Base-by-base conservation (phyloP, 2,888 invertebrate species). In the Eupeodes latifasciatus region DNA sequence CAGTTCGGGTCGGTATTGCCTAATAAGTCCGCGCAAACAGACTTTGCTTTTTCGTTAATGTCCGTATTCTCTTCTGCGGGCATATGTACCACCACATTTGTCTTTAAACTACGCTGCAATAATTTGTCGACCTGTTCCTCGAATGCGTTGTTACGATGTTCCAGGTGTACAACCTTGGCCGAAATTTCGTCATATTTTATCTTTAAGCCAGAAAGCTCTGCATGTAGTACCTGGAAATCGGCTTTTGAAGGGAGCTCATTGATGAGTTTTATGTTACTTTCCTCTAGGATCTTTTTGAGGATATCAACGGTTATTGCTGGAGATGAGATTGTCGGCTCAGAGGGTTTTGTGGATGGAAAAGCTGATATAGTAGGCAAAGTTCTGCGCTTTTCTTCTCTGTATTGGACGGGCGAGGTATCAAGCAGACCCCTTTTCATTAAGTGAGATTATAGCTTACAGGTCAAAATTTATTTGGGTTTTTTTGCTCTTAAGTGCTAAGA, bases 11-110 rank as follows among this genome's bases (percentile, higher is more conserved):
- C n/a, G n/a, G n/a, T n/a, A n/a, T n/a, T n/a, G n/a, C n/a, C n/a
- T n/a, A n/a, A n/a, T n/a, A n/a, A n/a, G n/a, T n/a, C n/a, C n/a
- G n/a, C n/a, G n/a, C n/a, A n/a, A n/a, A n/a, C n/a, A n/a, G 53
- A 53, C 53, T 69, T 69, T 27, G 69, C 69, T 16, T 71, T 71
- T 16, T 71, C 55, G 2, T 53, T 71, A n/a, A 55, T 55, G 55
- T 71, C 55, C 9, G 12, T 11, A 34, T 75, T 75, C 7, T 12
- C 7, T 14, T 62, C 75, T n/a, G 62, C 51, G 1, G 62, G 75
- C 11, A 64, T 19, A 49, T 64, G 75, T 5, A 53, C 75, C 5
- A 62, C 75, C 1, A 75, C 75, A 11, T 53, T 75, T 5, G 75
- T 5, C 16, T 75, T 10, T 7, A 27, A 44, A 10, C 51, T 53